Evolutionary conservation across 2,113 vertebrate genomes (phyloP), one percentile per base, ranked within the genome.

Genomic region (Xyliphius kryptos): DNA sequence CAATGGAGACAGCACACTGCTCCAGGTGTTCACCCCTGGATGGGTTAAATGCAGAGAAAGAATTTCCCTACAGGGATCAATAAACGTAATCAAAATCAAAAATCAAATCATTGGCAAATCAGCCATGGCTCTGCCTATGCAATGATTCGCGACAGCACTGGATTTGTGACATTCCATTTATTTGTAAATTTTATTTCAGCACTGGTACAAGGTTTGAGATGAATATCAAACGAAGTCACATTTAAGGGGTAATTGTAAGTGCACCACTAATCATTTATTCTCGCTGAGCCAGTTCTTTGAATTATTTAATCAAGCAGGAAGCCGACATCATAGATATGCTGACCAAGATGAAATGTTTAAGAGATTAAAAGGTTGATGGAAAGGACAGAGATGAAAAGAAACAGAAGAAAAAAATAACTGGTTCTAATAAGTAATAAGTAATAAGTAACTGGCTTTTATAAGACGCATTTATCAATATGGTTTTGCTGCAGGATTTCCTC

Each of bases 311-410:
- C 19, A 43, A 53, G 17, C 40, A 63, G 51, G 21, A 55, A 48
- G 38, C 51, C 2, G 22, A 22, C 9, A 15, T 17, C 3, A 3
- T 15, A 15, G 9, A 4, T 5, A 12, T 40, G 43, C 17, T 40
- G 62, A 17, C 36, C 32, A 21, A 17, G 11, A 51, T 17, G 11
- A 41, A 53, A n/a, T 6, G 3, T 9, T 12, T 43, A 13, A 43
- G 5, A 12, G 13, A 4, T 12, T 43, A 13, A 46, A 55, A 10
- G 19, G 15, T 40, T 12, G n/a, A 15, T 9, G 12, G 3, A 19
- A 11, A 40, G 6, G 3, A 38, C 36, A 41, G 3, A 16, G 74
- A 86, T 15, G 4, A 32, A 13, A 3, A 20, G n/a, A n/a, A n/a
- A n/a, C n/a, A n/a, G n/a, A n/a, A n/a, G n/a, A n/a, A n/a, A n/a